A percentile compares a stretch with the other conserved stretches of the same genome.
These are phyloP conservation scores for Mustelus asterias DNA, from an alignment of 2,113 vertebrate genomes.

Conservation along the genomic window DNA sequence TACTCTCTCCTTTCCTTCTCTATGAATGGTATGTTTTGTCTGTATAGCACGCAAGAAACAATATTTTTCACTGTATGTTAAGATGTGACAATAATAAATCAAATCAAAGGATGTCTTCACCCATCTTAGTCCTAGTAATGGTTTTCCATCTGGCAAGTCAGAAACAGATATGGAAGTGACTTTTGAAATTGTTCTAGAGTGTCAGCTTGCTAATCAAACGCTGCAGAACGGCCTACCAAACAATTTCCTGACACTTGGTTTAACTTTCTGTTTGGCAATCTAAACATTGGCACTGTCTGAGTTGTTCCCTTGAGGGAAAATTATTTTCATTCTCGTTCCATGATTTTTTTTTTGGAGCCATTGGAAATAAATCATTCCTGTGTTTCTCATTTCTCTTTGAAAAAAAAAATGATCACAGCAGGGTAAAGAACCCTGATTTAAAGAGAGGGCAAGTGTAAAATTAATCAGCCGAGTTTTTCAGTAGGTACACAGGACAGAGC, in stretches of 20 bases:
- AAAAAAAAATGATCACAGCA: not conserved
- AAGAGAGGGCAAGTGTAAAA: not conserved
- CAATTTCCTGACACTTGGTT: not conserved
- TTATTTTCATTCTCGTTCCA: not conserved
- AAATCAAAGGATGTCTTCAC: not conserved
- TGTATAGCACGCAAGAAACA: too few species aligned
- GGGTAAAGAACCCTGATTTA: not conserved
- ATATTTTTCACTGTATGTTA: too few species aligned
- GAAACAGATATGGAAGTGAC: too few species aligned
- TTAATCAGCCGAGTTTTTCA: not conserved
- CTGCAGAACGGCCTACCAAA: not conserved
- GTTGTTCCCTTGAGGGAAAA: not conserved
- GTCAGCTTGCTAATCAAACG: not conserved
- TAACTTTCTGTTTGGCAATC: not conserved
- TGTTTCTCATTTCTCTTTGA: not conserved
- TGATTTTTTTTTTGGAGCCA: not conserved
- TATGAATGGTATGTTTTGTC: too few species aligned
- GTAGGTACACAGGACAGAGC: not conserved
- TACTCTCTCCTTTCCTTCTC: too few species aligned
- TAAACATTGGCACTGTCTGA: not conserved
- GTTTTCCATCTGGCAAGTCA: not conserved
- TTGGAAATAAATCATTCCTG: not conserved
- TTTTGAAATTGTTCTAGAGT: not conserved
- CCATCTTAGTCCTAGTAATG: too few species aligned
- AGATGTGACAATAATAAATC: too few species aligned